Base-by-base conservation (phyloP, 2,797 vertebrate species). In the Euthynnus affinis region DNA sequence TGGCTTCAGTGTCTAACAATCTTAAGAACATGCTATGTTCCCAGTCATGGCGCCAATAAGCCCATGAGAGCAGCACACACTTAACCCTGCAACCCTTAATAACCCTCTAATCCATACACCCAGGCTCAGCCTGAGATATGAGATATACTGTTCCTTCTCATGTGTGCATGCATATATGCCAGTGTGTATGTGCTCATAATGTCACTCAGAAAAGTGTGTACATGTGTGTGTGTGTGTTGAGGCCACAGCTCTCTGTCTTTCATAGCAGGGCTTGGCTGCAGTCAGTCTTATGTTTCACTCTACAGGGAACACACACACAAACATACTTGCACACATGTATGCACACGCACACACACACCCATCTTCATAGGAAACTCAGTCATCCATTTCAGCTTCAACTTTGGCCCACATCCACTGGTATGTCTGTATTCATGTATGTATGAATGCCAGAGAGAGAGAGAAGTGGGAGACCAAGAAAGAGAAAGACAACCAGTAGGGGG, bases 381-480 rank as follows among this genome's bases (percentile, higher is more conserved):
- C 83, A 88, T 85, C 83, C 88, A 90, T 90, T 88, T 85, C 86
- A 85, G 74, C 67, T 76, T 93, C 87, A 92, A 89, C 91, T 91
- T 88, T 92, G 91, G 66, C 92, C 86, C 86, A 92, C 82, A 91
- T 89, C 69, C 85, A 81, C 72, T 88, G 73, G 55, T 87, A 87
- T 87, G 85, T 77, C 76, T 82, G 72, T 86, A 76, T 93, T 91
- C 72, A 85, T 85, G 76, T 91, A 84, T 87, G 77, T 92, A 76
- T 90, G 83, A 89, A 92, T 89, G 75, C 71, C 59, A 77, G 68
- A 61, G 74, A 82, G 75, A 57, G 79, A 80, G 76, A 86, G 67
- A 84, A 83, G 27, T 27, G 6, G 75, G 77, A 80, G 85, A 89
- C 76, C 76, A 72, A 63, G 56, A n/a, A 82, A 55, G 69, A 83